Evolutionary conservation across 1,140 invertebrate genomes (phyloP).

Genomic region (Acromyrmex echinatior): DNA sequence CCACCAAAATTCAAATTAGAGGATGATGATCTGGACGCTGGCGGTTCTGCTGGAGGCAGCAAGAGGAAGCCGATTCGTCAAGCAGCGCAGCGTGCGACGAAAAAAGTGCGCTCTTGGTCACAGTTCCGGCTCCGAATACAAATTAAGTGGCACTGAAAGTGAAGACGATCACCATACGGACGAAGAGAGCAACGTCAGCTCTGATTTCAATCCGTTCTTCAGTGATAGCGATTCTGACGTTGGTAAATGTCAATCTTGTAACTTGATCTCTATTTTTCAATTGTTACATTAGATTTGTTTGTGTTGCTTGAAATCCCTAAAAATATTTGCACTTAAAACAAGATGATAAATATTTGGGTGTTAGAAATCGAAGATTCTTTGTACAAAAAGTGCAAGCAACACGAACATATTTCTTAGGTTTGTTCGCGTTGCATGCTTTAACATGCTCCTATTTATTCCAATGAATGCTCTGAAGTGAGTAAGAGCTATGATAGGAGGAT

Average conservation of each 20-base stretch:
- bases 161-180: constrained; percentile 88
- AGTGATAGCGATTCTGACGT: constrained; percentile 94
- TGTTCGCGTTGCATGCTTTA: no score
- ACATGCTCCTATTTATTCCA: no score
- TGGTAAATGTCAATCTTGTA: constrained; percentile 86
- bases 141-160: constrained; percentile 88
- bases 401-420: no score
- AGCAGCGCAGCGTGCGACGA: constrained; percentile 90
- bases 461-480: no score
- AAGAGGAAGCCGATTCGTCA: constrained; percentile 91
- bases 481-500: no score
- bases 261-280: background rate
- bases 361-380: no score
- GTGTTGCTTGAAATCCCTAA: no score
- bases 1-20: constrained; percentile 82
- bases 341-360: no score
- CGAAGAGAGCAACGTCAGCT: constrained; percentile 90
- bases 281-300: background rate
- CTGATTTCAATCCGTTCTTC: constrained; percentile 96
- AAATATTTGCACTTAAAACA: no score
- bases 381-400: no score
- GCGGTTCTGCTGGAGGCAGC: constrained; percentile 85
- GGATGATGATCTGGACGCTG: constrained; percentile 82
- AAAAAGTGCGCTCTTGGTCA: constrained; percentile 89
- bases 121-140: constrained; percentile 89